phyloP scores from a whole-genome alignment of 1,140 invertebrate species.

The Scaptomyza graminum region DNA sequence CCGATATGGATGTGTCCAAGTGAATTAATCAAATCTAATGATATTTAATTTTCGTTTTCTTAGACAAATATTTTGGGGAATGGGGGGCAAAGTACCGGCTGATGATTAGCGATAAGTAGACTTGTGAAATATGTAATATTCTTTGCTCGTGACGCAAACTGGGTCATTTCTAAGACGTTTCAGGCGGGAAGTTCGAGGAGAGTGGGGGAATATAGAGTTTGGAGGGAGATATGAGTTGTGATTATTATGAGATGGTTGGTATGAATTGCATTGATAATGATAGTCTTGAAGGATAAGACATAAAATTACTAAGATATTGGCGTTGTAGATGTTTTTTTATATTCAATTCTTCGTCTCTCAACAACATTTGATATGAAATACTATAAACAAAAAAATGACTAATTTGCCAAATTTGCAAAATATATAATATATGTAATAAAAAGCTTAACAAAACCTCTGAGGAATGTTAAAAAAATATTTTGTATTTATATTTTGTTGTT shows the following conservation, averaged over 20 bases:
- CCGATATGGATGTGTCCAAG: conserved; percentile 65
- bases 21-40: conserved; percentile 79
- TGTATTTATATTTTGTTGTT: too few species aligned
- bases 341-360: too few species aligned
- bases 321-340: too few species aligned
- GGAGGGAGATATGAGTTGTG: not conserved
- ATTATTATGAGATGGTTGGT: conserved; percentile 8
- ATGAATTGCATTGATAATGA: not conserved
- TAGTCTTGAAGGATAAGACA: too few species aligned
- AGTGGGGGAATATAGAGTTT: not conserved
- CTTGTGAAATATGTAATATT: conserved; percentile 37
- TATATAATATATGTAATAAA: too few species aligned
- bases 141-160: conserved; percentile 16
- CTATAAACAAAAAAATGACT: too few species aligned
- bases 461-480: too few species aligned
- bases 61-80: conserved; percentile 16
- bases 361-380: too few species aligned
- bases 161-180: conserved; percentile 36
- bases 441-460: too few species aligned
- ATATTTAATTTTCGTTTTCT: conserved; percentile 70
- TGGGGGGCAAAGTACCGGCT: conserved; percentile 7
- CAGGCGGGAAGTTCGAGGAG: not conserved
- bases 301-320: too few species aligned
- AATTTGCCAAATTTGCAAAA: too few species aligned
- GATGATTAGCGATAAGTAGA: conserved; percentile 33